Evolutionary conservation across 1,140 invertebrate genomes (phyloP).

Genomic region (Drosophila guanche): DNA sequence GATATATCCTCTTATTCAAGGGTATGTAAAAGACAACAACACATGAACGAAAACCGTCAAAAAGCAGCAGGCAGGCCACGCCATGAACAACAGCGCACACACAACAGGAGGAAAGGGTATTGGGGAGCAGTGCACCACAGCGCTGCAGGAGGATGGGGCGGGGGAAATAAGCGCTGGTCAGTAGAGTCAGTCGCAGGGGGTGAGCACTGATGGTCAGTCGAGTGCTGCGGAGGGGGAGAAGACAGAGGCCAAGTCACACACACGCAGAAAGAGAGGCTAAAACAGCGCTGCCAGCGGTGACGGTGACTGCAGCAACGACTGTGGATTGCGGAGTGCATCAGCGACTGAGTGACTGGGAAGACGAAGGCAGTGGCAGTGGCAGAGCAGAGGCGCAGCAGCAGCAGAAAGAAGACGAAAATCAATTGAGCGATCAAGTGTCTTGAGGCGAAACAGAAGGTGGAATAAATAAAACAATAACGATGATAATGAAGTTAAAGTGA

Average conservation of each 20-base stretch:
- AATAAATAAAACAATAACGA: slow-evolving; percentile 83
- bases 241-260: too few species aligned
- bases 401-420: slow-evolving; percentile 60
- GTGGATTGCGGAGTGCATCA: too few species aligned
- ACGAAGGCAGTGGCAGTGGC: slow-evolving; percentile 39
- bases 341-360: slow-evolving; percentile 1
- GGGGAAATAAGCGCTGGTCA: too few species aligned
- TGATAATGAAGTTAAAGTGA: slow-evolving; percentile 84
- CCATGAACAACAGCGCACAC: slow-evolving; percentile 17
- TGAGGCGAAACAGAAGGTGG: slow-evolving; percentile 83
- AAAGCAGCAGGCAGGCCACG: slow-evolving; percentile 64
- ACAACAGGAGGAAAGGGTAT: slow-evolving; percentile 39
- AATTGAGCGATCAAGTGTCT: slow-evolving; percentile 83
- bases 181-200: too few species aligned
- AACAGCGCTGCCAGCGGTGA: too few species aligned
- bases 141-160: too few species aligned
- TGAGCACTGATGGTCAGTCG: too few species aligned
- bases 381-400: background rate
- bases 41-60: slow-evolving; percentile 65
- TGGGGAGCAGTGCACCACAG: too few species aligned
- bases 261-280: too few species aligned
- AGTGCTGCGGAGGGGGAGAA: too few species aligned
- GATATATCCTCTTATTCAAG: too few species aligned
- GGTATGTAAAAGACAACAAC: slow-evolving; percentile 35
- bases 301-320: too few species aligned